Percentiles rank a stretch among this genome's conserved stretches.
phyloP scores from a whole-genome alignment of 92 coral and sea anemone genomes.

The Paramuricea clavata region DNA sequence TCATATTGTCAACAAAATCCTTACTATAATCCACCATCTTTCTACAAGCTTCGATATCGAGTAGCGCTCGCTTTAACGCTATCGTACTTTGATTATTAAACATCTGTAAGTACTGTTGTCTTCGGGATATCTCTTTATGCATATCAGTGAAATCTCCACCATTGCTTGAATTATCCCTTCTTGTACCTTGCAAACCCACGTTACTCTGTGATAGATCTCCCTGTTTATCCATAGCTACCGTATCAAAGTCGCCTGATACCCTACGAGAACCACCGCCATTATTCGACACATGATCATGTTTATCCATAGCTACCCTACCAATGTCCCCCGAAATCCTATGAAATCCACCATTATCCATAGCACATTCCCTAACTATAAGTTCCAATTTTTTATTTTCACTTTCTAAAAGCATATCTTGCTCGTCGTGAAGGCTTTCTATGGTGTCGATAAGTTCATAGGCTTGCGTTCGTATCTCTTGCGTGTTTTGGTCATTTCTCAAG shows the following conservation, averaged over 20 bases:
- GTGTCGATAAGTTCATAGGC: conserved; percentile 76
- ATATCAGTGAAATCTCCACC: conserved; percentile 12
- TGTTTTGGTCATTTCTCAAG: conserved; percentile 58
- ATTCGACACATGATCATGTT: neutral
- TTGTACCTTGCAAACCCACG: conserved; percentile 3
- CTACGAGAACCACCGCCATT: neutral
- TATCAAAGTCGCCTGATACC: neutral
- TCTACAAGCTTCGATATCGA: conserved; percentile 39
- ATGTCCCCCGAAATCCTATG: neutral
- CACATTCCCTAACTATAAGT: neutral
- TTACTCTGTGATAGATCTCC: neutral
- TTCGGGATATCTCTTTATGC: conserved; percentile 29
- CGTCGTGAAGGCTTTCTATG: conserved; percentile 73
- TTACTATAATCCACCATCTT: conserved; percentile 44
- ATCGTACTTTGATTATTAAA: conserved; percentile 43
- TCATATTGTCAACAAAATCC: conserved; percentile 35
- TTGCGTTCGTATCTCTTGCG: conserved; percentile 70
- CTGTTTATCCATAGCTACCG: conserved; percentile 1
- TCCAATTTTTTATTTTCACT: conserved; percentile 70
- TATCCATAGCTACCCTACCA: neutral
- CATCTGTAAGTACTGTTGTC: conserved; percentile 35
- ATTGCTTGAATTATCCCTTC: neutral
- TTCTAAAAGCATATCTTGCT: conserved; percentile 81
- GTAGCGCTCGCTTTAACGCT: conserved; percentile 28
- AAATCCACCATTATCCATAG: neutral